Conservation (phyloP, 2,888 invertebrate species). For the Eumerus sabulonum region DNA sequence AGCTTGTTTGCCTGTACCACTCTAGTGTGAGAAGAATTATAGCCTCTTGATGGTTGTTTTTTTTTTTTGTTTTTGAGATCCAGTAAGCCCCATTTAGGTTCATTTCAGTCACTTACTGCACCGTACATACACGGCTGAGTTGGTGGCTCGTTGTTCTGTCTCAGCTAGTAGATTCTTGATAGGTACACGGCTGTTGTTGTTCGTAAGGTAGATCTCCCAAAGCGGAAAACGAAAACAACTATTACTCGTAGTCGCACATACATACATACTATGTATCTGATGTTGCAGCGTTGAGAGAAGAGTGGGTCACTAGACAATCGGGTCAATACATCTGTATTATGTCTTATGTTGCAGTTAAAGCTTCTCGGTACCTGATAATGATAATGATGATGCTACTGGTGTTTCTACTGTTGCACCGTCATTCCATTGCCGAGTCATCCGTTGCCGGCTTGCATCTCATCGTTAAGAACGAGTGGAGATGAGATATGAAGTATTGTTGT, state of each 20-base stretch:
- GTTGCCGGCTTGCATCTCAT: background rate
- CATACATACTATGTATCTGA: no score
- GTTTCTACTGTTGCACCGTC: slow-evolving; percentile 45
- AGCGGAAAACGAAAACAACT: slow-evolving; percentile 70
- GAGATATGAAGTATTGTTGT: slow-evolving; percentile 60
- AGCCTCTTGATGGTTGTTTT: slow-evolving; percentile 3
- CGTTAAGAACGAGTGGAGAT: background rate
- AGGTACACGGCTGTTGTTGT: no score
- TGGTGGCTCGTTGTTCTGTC: no score
- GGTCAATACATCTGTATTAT: slow-evolving; percentile 69
- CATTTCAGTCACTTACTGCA: slow-evolving; percentile 49
- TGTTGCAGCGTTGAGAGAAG: slow-evolving; percentile 21
- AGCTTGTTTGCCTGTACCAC: slow-evolving; percentile 22
- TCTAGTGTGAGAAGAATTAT: slow-evolving; percentile 46
- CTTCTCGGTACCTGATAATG: slow-evolving; percentile 40
- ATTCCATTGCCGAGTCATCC: slow-evolving; percentile 57
- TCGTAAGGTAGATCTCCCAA: slow-evolving; percentile 68
- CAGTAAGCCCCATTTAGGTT: slow-evolving; percentile 35
- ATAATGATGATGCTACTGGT: slow-evolving; percentile 49
- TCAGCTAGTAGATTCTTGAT: slow-evolving; percentile 32
- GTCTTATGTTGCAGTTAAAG: slow-evolving; percentile 61
- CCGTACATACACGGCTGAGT: background rate
- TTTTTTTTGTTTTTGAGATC: no score
- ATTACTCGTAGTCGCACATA: slow-evolving; percentile 28
- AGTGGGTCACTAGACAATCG: slow-evolving; percentile 71